Conservation (phyloP, 2,888 invertebrate genomes). For the Tenodera sinensis region DNA sequence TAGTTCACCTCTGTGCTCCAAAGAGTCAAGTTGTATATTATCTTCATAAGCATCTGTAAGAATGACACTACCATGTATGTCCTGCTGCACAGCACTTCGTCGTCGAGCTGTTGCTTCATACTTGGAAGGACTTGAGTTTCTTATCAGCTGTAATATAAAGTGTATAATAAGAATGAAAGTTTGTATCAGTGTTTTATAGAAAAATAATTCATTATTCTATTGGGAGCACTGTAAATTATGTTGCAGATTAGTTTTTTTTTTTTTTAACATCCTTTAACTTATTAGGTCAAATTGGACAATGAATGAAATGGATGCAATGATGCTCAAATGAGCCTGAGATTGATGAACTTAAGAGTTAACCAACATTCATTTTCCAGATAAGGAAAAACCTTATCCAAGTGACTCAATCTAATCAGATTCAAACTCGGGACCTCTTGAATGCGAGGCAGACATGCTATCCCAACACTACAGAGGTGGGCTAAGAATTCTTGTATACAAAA, state of each 20-base stretch:
- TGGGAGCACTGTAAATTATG: neutral
- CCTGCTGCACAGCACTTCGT: slow-evolving; percentile 24
- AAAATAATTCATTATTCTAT: too few species aligned
- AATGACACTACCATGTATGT: slow-evolving; percentile 31
- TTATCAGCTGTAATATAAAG: slow-evolving; percentile 53
- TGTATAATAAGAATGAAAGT: neutral
- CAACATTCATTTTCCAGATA: too few species aligned
- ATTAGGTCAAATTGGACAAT: too few species aligned
- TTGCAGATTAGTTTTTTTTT: neutral
- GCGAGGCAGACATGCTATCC: too few species aligned
- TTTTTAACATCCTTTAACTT: too few species aligned
- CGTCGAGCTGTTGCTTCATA: neutral
- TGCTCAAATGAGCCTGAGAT: too few species aligned
- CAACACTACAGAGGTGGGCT: too few species aligned
- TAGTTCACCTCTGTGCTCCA: slow-evolving; percentile 14
- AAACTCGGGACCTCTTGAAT: too few species aligned
- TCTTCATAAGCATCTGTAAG: slow-evolving; percentile 29
- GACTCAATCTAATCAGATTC: too few species aligned
- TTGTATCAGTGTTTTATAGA: neutral
- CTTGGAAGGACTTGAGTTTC: slow-evolving; percentile 40
- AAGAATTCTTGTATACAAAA: neutral
- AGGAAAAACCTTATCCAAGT: too few species aligned
- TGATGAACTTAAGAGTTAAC: too few species aligned
- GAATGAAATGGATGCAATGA: too few species aligned
- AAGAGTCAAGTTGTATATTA: slow-evolving; percentile 25